Evolutionary conservation across 2,113 vertebrate genomes (phyloP).

Genomic region (Tupaia chinensis): DNA sequence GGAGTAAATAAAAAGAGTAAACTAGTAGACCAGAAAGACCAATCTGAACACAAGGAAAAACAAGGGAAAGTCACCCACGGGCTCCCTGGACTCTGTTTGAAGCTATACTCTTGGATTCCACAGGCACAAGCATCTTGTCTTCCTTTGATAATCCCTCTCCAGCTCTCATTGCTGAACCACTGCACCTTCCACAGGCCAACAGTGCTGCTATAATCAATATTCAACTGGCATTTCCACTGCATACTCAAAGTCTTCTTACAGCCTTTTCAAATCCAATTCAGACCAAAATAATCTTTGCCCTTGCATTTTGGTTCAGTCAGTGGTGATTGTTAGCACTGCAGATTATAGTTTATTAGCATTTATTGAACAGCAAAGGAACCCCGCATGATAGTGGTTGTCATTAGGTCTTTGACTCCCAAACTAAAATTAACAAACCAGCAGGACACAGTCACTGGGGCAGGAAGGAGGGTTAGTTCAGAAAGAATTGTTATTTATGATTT

Average conservation of each 20-base stretch:
- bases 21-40: conserved; percentile 37
- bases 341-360: conserved; percentile 61
- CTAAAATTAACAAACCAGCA: conserved; percentile 58
- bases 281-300: conserved; percentile 64
- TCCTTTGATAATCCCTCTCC: neutral
- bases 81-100: conserved; percentile 45
- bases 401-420: conserved; percentile 42
- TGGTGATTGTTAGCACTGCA: neutral
- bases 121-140: neutral
- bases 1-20: conserved; percentile 64
- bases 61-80: neutral
- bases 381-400: neutral
- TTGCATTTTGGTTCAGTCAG: conserved; percentile 18
- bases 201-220: conserved; percentile 59
- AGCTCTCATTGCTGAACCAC: neutral
- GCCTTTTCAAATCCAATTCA: conserved; percentile 78
- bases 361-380: conserved; percentile 51
- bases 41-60: neutral
- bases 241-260: conserved; percentile 48
- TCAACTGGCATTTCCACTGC: conserved; percentile 67
- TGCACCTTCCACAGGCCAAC: neutral
- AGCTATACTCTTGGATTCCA: neutral
- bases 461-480: neutral
- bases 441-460: neutral
- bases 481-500: neutral